A percentile compares a stretch with the other conserved stretches of the same genome.
These are phyloP conservation scores for Larimichthys polyactis DNA, from an alignment of 2,113 vertebrate species.

Conservation along the genomic window DNA sequence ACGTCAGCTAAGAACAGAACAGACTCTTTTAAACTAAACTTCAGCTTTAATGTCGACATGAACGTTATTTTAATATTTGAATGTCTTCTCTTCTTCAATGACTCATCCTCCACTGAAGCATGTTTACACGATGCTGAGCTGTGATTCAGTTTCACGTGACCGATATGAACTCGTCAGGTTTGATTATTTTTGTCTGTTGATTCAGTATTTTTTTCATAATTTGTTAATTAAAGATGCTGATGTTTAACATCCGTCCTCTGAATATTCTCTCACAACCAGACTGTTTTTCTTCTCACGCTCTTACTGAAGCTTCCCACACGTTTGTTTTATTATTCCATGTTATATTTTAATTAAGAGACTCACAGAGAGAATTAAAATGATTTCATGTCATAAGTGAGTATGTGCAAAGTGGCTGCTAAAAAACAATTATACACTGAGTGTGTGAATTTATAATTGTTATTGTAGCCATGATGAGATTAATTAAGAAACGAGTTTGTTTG, in stretches of 20 bases:
- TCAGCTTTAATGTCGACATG: not conserved
- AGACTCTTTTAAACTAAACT: too few species aligned
- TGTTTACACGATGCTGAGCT: not conserved
- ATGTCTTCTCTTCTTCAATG: not conserved
- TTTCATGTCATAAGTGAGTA: not conserved
- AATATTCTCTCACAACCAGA: not conserved
- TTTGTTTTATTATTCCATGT: not conserved
- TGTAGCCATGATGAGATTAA: not conserved
- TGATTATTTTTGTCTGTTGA: too few species aligned
- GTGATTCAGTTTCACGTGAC: not conserved
- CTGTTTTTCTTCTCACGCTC: not conserved
- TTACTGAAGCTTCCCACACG: not conserved
- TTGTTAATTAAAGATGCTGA: too few species aligned
- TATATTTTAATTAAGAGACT: slow-evolving; percentile 15
- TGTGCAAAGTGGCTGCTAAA: not conserved
- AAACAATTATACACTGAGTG: not conserved
- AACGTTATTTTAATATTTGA: not conserved
- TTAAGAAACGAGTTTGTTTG: not conserved
- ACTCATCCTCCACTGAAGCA: not conserved
- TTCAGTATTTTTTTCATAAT: too few species aligned
- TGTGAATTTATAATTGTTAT: not conserved
- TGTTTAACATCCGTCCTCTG: not conserved
- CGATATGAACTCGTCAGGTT: not conserved
- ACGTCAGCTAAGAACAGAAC: not conserved
- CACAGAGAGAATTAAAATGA: not conserved